These are phyloP conservation scores for Athalia rosae DNA, from an alignment of 2,888 invertebrate genomes.

Conservation along the genomic window DNA sequence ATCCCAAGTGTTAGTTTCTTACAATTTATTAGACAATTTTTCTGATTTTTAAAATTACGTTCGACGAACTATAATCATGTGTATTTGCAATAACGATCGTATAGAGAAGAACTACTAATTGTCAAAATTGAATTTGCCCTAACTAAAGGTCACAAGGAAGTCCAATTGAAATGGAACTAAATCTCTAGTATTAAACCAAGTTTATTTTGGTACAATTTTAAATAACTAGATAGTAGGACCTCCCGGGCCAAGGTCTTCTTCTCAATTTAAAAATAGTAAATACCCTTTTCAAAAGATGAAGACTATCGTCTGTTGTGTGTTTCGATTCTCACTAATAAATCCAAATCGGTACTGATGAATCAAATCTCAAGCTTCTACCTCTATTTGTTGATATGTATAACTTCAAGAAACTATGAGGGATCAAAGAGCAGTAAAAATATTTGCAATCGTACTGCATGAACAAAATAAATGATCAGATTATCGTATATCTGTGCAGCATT, in stretches of 20 bases:
- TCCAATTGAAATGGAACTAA: not conserved
- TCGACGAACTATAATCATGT: not conserved
- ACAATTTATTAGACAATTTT: not conserved
- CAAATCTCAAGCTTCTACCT: constrained; percentile 7
- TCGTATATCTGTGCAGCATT: constrained; percentile 1
- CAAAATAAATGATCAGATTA: constrained; percentile 22
- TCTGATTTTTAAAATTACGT: not conserved
- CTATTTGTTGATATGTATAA: not conserved
- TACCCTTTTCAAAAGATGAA: not conserved
- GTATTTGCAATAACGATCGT: constrained; percentile 31
- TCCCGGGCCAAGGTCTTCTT: not conserved
- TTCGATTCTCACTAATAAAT: not conserved
- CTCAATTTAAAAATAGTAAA: not conserved
- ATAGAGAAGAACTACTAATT: too few relatives aligned
- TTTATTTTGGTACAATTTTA: constrained; percentile 2
- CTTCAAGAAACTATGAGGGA: not conserved
- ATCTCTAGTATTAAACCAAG: constrained; percentile 10
- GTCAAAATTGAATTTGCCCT: too few relatives aligned
- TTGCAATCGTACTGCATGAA: constrained; percentile 37
- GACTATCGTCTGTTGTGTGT: constrained; percentile 11
- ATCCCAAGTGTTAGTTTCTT: constrained; percentile 22
- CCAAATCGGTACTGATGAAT: constrained; percentile 17
- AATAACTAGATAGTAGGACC: constrained; percentile 1
- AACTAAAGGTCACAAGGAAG: too few relatives aligned
- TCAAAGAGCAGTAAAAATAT: constrained; percentile 36